These are phyloP conservation scores for Cantharis rufa DNA, from an alignment of 2,888 invertebrate genomes.

Conservation along the genomic window DNA sequence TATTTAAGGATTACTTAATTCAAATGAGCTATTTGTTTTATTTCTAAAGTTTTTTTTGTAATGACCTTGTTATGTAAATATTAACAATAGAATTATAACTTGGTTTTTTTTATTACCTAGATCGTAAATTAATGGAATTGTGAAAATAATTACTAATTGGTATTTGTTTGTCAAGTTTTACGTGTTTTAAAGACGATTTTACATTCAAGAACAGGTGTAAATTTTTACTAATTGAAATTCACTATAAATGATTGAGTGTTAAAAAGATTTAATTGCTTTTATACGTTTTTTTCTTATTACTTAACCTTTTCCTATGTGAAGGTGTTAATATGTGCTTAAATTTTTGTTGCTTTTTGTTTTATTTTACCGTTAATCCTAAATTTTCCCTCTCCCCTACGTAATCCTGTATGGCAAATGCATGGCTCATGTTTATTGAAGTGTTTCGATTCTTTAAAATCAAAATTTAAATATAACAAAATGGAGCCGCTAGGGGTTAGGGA, in stretches of 20 bases:
- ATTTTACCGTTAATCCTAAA: neutral
- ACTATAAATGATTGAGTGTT: neutral
- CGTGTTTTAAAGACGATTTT: neutral
- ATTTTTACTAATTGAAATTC: neutral
- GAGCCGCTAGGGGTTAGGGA: constrained; percentile 30
- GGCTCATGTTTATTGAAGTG: constrained; percentile 15
- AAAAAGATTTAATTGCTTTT: neutral
- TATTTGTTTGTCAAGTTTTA: neutral
- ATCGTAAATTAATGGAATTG: neutral
- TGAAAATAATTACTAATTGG: neutral
- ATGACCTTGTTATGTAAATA: neutral
- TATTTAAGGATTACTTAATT: neutral
- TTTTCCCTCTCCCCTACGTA: constrained; percentile 12
- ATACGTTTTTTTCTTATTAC: neutral
- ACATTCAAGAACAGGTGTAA: neutral
- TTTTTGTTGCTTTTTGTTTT: neutral
- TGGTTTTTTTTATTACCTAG: neutral
- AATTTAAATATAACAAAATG: constrained; percentile 10
- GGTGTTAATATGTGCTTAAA: neutral
- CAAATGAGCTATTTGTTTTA: neutral
- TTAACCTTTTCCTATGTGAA: neutral
- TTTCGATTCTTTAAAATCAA: neutral
- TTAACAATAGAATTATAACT: neutral
- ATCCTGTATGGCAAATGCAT: constrained; percentile 31
- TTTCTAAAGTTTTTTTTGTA: neutral